Evolutionary conservation across 2,888 invertebrate genomes (phyloP), one percentile per base, ranked within the genome.

Genomic region (Scaptomyza reducta): DNA sequence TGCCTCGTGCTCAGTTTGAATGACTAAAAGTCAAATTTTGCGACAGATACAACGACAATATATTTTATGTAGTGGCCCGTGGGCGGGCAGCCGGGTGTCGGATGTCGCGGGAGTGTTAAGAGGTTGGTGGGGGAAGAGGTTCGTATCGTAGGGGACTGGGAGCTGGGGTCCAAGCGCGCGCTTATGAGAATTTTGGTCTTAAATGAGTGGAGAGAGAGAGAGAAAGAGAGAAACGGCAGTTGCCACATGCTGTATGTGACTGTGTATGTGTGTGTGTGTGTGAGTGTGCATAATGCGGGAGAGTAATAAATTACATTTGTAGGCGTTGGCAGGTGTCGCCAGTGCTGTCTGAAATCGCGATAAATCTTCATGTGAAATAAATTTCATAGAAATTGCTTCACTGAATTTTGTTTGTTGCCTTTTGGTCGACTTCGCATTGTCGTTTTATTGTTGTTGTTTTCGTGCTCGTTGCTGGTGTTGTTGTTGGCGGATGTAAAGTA

Each of bases 271-370:
- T 64, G 62, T 71, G 27, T 60, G 42, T 67, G 55, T 61, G 41
- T 58, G 47, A 61, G 71, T 88, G 88, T 86, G 84, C 88, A 85
- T 89, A 89, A 85, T 89, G 89, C 88, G 88, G 89, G 88, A 89
- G 87, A 87, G 90, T 89, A 89, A 91, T 91, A 91, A 91, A 91
- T 91, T 91, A 91, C 91, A 90, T 90, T 91, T 90, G 92, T 91
- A 92, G 91, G 91, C 92, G 91, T 92, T 92, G 92, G 92, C 91
- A 92, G 92, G 91, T 92, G 91, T 92, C 91, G 91, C 91, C 91
- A 91, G 89, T 87, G 90, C 91, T 92, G 92, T 92, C 91, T 91
- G 88, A 90, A 91, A 91, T 91, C 91, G 91, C 91, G 91, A 91
- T 91, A 91, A 91, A 91, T 91, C 91, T 91, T 91, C 91, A 91